Conservation (phyloP, 2,113 vertebrate species). For the Amphiprion ocellaris region DNA sequence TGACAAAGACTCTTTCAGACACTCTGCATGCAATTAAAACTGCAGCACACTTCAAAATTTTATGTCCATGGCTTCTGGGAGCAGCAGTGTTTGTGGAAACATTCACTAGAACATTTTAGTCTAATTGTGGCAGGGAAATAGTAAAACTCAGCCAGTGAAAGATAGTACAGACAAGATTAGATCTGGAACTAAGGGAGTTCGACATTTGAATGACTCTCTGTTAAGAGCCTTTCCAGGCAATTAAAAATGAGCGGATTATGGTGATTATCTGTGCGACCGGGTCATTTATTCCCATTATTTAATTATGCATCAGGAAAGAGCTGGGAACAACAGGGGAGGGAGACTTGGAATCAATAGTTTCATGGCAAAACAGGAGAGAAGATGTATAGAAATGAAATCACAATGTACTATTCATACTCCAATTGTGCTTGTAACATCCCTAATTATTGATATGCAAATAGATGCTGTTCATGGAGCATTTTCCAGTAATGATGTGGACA, state of each 20-base stretch:
- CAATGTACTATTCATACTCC: neutral
- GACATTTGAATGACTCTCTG: slow-evolving; percentile 41
- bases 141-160: slow-evolving; percentile 16
- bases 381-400: neutral
- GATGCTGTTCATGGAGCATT: slow-evolving; percentile 10
- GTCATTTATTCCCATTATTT: slow-evolving; percentile 65
- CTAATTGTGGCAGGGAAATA: neutral
- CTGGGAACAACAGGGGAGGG: slow-evolving; percentile 28
- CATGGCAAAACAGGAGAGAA: slow-evolving; percentile 28
- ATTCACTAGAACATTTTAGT: neutral
- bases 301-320: slow-evolving; percentile 63
- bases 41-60: slow-evolving; percentile 20
- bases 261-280: slow-evolving; percentile 69
- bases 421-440: neutral
- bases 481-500: slow-evolving; percentile 6
- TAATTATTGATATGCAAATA: neutral
- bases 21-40: slow-evolving; percentile 46
- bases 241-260: slow-evolving; percentile 72
- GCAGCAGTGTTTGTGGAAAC: neutral
- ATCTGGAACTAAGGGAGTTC: slow-evolving; percentile 28
- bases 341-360: slow-evolving; percentile 43
- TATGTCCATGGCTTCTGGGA: slow-evolving; percentile 3
- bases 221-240: slow-evolving; percentile 56
- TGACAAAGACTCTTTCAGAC: slow-evolving; percentile 3
- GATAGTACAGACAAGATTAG: slow-evolving; percentile 17